Conservation (phyloP, 2,888 invertebrate species). For the Pristionchus mayeri region DNA sequence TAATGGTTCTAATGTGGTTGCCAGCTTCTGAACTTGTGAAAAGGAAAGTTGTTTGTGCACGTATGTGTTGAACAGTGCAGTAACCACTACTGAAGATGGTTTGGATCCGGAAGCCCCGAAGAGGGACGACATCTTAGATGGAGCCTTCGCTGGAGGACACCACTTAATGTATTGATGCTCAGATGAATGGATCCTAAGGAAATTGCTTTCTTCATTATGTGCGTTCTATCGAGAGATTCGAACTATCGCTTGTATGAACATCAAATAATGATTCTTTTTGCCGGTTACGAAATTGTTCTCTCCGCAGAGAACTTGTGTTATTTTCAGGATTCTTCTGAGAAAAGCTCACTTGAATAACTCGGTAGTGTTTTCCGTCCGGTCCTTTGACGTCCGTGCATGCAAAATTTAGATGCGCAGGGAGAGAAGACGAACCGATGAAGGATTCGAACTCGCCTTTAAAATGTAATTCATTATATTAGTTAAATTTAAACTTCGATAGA, state of each 20-base stretch:
- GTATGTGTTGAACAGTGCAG: conserved; percentile 22
- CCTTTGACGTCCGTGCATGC: neutral
- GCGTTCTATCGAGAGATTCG: too few species aligned
- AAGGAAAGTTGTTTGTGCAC: conserved; percentile 32
- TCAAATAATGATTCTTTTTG: too few species aligned
- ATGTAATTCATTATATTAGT: neutral
- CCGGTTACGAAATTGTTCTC: neutral
- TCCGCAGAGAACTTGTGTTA: neutral
- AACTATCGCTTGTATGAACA: too few species aligned
- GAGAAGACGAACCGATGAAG: neutral
- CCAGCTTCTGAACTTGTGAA: conserved; percentile 33
- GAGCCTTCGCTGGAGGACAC: neutral
- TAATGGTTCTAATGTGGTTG: neutral
- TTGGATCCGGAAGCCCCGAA: neutral
- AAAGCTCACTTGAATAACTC: neutral
- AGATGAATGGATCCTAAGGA: too few species aligned
- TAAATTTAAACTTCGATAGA: neutral
- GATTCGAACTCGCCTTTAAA: neutral
- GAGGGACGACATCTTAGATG: neutral
- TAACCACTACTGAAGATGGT: neutral
- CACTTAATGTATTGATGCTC: neutral
- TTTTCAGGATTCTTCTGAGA: neutral
- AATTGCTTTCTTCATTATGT: too few species aligned
- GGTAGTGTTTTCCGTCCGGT: neutral
- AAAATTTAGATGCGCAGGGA: neutral